Conservation (phyloP, 2,797 vertebrate genomes). For the Brachymystax lenok region DNA sequence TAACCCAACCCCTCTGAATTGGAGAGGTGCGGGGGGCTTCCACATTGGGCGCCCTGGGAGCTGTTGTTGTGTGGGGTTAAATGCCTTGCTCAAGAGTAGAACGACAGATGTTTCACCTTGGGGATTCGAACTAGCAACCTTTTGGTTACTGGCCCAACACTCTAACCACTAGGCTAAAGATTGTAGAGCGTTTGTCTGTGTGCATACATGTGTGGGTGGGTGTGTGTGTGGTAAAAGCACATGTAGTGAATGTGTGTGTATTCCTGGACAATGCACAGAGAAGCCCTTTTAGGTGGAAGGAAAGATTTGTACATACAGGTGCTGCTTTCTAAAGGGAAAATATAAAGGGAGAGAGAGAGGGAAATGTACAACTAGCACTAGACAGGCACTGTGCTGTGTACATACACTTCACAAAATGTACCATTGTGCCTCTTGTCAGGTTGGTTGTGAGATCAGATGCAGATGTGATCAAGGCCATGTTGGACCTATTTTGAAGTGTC, state of each 20-base stretch:
- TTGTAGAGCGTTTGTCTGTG: neutral
- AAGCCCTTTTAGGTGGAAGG: conserved; percentile 12
- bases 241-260: conserved; percentile 8
- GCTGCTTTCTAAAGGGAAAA: conserved; percentile 18
- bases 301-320: neutral
- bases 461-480: conserved; percentile 32
- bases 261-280: neutral
- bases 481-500: conserved; percentile 43
- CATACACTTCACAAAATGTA: conserved; percentile 1
- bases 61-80: no score
- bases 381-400: neutral
- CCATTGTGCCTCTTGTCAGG: conserved; percentile 22
- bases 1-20: no score
- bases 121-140: no score
- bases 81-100: no score
- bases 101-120: no score
- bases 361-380: conserved; percentile 12
- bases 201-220: no score
- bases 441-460: conserved; percentile 12
- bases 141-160: no score
- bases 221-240: conserved; percentile 25
- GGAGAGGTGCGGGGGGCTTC: no score
- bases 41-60: no score
- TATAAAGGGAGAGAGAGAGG: neutral
- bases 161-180: no score